A percentile compares a stretch with the other conserved stretches of the same genome.
phyloP scores from a whole-genome alignment of 2,888 invertebrate genomes.

The Microchrysa polita region DNA sequence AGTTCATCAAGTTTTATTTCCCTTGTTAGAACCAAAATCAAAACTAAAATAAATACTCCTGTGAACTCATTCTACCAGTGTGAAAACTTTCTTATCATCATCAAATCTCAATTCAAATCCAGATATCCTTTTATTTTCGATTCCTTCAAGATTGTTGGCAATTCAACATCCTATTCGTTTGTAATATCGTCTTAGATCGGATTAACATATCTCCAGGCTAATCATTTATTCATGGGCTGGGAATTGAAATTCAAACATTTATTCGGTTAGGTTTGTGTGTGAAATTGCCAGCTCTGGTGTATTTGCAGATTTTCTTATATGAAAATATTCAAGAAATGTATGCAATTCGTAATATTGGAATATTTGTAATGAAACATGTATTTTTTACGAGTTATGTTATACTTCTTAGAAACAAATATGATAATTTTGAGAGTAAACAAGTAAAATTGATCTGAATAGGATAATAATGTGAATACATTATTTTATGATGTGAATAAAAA shows the following conservation, averaged over 20 bases:
- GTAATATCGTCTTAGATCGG: slow-evolving; percentile 30
- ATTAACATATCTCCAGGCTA: slow-evolving; percentile 43
- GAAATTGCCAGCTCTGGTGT: slow-evolving; percentile 32
- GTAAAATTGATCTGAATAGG: slow-evolving; percentile 31
- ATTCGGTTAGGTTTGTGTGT: slow-evolving; percentile 42
- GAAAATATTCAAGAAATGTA: slow-evolving; percentile 3
- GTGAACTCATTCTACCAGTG: background rate
- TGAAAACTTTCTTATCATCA: slow-evolving; percentile 35
- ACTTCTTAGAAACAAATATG: background rate
- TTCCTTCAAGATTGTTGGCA: slow-evolving; percentile 20
- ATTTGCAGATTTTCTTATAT: slow-evolving; percentile 36
- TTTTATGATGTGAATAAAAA: slow-evolving; percentile 23
- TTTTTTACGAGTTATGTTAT: background rate
- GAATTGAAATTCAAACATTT: slow-evolving; percentile 45
- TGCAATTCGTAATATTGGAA: background rate
- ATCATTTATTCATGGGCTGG: slow-evolving; percentile 46
- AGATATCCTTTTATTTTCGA: background rate
- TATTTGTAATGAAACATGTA: background rate
- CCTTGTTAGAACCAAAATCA: too few species aligned
- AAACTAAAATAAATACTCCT: too few species aligned
- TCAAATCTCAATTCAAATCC: slow-evolving; percentile 40
- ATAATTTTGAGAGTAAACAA: slow-evolving; percentile 29
- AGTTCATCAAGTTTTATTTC: too few species aligned
- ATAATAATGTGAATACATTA: slow-evolving; percentile 35
- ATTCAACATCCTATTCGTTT: slow-evolving; percentile 2